Conservation (phyloP, 1,140 invertebrate genomes). For the Caerostris extrusa region DNA sequence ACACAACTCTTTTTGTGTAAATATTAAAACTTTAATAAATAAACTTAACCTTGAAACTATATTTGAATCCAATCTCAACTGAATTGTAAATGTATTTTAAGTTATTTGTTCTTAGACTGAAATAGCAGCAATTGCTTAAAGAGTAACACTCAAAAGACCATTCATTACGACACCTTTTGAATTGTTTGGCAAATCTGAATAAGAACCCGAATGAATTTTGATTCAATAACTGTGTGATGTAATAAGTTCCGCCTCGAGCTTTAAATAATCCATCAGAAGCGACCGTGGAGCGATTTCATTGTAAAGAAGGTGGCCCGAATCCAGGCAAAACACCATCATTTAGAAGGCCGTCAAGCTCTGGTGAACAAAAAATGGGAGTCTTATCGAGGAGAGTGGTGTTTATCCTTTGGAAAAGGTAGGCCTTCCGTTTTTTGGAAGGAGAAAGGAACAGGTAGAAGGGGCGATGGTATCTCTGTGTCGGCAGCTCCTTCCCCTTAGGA, state of each 20-base stretch:
- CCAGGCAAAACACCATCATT: conserved; percentile 68
- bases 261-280: conserved; percentile 14
- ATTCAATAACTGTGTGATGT: conserved; percentile 12
- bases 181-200: background rate
- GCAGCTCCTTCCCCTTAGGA: conserved; percentile 75
- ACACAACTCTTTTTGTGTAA: too few relatives aligned
- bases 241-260: background rate
- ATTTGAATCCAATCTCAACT: too few relatives aligned
- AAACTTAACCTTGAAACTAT: too few relatives aligned
- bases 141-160: too few relatives aligned
- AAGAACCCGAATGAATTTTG: background rate
- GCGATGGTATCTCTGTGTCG: conserved; percentile 71
- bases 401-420: conserved; percentile 76
- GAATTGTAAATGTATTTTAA: too few relatives aligned
- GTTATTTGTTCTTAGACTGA: too few relatives aligned
- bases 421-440: conserved; percentile 70
- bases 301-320: conserved; percentile 35
- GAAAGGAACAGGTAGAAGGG: conserved; percentile 46
- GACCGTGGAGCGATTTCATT: conserved; percentile 12
- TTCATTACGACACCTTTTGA: too few relatives aligned
- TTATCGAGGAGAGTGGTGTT: conserved; percentile 75
- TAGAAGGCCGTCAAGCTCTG: conserved; percentile 70
- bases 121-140: too few relatives aligned
- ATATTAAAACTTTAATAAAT: too few relatives aligned
- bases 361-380: conserved; percentile 63